These are phyloP conservation scores for Candidula unifasciata DNA, from an alignment of 2,888 invertebrate species.

Conservation along the genomic window DNA sequence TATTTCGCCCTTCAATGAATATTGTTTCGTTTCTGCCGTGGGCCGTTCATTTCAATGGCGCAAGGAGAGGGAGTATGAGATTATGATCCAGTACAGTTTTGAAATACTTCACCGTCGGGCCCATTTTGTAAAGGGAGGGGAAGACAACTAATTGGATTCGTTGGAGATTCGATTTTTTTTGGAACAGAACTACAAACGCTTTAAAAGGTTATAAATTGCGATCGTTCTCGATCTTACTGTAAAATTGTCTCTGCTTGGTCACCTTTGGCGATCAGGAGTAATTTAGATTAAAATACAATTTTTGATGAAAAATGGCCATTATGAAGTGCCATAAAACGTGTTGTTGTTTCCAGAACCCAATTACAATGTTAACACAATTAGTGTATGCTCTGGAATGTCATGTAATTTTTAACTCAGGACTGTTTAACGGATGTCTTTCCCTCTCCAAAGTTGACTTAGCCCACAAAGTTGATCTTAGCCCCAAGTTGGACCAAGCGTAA, in stretches of 20 bases:
- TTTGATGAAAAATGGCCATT: too few species aligned
- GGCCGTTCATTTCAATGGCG: neutral
- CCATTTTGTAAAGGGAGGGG: neutral
- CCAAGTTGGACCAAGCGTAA: too few species aligned
- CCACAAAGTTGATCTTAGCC: too few species aligned
- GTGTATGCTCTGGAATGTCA: too few species aligned
- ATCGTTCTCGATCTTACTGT: neutral
- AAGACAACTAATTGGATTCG: constrained; percentile 28
- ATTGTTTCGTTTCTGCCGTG: constrained; percentile 14
- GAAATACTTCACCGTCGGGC: neutral
- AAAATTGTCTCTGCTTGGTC: neutral
- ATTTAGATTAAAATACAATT: too few species aligned
- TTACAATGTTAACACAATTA: too few species aligned
- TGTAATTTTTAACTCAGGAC: too few species aligned
- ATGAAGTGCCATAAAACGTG: too few species aligned
- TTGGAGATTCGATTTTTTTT: constrained; percentile 15
- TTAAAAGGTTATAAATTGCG: neutral
- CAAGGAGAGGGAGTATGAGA: neutral
- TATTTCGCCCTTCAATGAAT: constrained; percentile 30
- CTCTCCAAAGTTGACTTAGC: too few species aligned
- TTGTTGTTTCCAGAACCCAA: too few species aligned
- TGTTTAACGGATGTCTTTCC: too few species aligned
- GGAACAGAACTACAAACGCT: neutral
- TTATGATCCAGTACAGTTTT: constrained; percentile 22
- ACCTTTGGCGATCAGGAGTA: neutral